A percentile compares a stretch with the other conserved stretches of the same genome.
phyloP scores from a whole-genome alignment of 1,140 invertebrate genomes.

The Phymastichus coffea region DNA sequence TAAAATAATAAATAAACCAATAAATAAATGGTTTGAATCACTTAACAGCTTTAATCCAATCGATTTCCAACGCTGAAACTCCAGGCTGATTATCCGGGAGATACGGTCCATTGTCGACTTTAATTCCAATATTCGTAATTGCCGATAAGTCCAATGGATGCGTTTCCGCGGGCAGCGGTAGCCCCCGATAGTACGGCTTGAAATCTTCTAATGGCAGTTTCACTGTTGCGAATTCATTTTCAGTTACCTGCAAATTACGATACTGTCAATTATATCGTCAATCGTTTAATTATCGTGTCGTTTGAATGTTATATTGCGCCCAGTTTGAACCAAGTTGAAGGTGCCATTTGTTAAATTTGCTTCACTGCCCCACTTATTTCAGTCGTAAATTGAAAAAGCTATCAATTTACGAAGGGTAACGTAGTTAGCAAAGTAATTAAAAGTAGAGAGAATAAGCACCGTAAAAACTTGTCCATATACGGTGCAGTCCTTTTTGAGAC shows the following conservation, averaged over 20 bases:
- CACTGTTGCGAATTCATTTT: constrained; percentile 58
- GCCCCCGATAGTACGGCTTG: constrained; percentile 64
- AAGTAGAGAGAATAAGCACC: too few relatives aligned
- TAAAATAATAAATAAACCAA: background rate
- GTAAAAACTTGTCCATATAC: constrained; percentile 66
- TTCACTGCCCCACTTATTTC: too few relatives aligned
- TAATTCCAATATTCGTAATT: constrained; percentile 64
- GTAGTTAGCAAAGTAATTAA: too few relatives aligned
- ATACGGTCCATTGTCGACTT: constrained; percentile 68
- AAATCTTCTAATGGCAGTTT: constrained; percentile 61
- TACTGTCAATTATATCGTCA: too few relatives aligned
- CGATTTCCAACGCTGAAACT: constrained; percentile 66
- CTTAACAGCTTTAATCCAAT: constrained; percentile 61
- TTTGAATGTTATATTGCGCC: too few relatives aligned
- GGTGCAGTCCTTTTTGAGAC: constrained; percentile 60
- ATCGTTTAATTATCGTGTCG: too few relatives aligned
- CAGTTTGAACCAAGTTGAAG: too few relatives aligned
- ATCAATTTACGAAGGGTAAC: too few relatives aligned
- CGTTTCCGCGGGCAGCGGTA: constrained; percentile 53
- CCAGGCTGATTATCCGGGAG: constrained; percentile 65
- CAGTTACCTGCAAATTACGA: constrained; percentile 58
- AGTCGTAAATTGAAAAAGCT: too few relatives aligned
- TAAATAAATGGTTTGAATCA: constrained; percentile 17
- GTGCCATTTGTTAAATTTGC: background rate
- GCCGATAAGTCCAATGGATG: constrained; percentile 61